Base-by-base conservation (phyloP, 2,797 vertebrate genomes). In the Macropodus opercularis region DNA sequence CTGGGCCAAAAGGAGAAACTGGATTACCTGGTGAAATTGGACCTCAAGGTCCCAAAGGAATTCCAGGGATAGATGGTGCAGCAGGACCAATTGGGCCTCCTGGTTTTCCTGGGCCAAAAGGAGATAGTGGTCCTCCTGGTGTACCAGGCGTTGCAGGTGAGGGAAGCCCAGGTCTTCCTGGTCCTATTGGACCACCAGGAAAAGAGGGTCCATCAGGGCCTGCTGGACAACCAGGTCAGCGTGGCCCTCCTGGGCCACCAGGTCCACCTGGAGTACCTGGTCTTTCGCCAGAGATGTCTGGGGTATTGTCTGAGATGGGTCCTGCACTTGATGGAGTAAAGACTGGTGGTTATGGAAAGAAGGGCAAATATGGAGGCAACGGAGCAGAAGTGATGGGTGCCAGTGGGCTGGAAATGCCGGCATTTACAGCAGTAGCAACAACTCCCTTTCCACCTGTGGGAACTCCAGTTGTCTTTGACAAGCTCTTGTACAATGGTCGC, bases 401-500 rank as follows among this genome's bases (percentile, higher is more conserved):
- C 41, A 92, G 44, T 79, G 94, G 90, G 0, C 90, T 95, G 2
- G 96, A 98, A 85, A 97, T 99, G 97, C 97, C 98, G 0, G 97
- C 97, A 0, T 99, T 99, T 68, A 99, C 97, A 0, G 97, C 96
- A 0, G 84, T 96, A 85, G 83, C 93, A 35, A 96, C 94, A 3
- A 93, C 92, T 2, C 95, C 98, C 0, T 98, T 97, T 75, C 98
- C 97, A 31, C 94, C 95, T 0, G 95, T 97, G 12, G 95, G 94
- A 23, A 91, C 93, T 31, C 96, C 98, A 0, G 92, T 99, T 18
- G 87, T 97, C 74, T 97, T 99, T 18, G 96, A 99, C 88, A 98
- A 96, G 86, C 87, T 98, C 49, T 87, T 99, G 49, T 98, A 99
- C 83, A 99, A 99, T 0, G 96, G 97, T 55, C 93, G 95, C 51